Percentiles rank a stretch among this genome's conserved stretches.
These are phyloP conservation scores for Drosophila sturtevanti DNA, from an alignment of 1,140 invertebrate genomes.

Conservation along the genomic window DNA sequence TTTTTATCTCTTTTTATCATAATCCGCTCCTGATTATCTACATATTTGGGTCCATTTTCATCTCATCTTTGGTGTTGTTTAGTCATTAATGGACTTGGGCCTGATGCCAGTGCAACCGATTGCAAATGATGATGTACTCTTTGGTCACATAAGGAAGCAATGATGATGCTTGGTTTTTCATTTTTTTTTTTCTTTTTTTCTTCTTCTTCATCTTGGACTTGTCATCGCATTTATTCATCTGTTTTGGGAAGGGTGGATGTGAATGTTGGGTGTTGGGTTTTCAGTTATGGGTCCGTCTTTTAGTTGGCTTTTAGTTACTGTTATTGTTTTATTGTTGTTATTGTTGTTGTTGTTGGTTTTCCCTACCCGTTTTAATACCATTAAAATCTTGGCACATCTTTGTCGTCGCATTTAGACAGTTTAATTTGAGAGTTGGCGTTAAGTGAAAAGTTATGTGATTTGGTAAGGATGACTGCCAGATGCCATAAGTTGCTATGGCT, in stretches of 20 bases:
- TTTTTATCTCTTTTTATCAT: neutral
- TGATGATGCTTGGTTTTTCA: too few relatives aligned
- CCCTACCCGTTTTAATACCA: slow-evolving; percentile 19
- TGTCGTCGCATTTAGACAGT: slow-evolving; percentile 56
- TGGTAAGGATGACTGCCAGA: slow-evolving; percentile 39
- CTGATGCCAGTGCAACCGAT: slow-evolving; percentile 8
- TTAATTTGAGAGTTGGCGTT: slow-evolving; percentile 75
- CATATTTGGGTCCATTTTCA: slow-evolving; percentile 3
- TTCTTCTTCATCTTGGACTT: slow-evolving; percentile 23
- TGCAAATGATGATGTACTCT: slow-evolving; percentile 14
- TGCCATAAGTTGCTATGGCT: slow-evolving; percentile 4
- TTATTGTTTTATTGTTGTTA: slow-evolving; percentile 25
- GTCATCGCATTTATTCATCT: slow-evolving; percentile 61
- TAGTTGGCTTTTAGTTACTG: slow-evolving; percentile 19
- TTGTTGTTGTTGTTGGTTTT: neutral
- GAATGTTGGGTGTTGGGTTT: slow-evolving; percentile 12
- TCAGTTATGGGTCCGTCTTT: neutral
- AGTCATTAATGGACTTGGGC: slow-evolving; percentile 31
- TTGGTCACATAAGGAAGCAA: slow-evolving; percentile 47
- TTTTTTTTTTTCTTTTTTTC: neutral
- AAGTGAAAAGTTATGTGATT: slow-evolving; percentile 79
- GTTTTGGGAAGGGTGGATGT: slow-evolving; percentile 30
- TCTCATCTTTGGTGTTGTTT: slow-evolving; percentile 39
- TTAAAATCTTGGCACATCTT: slow-evolving; percentile 34
- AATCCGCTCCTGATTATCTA: neutral